Conservation (phyloP, 2,888 invertebrate genomes). For the Cephalotes varians region DNA sequence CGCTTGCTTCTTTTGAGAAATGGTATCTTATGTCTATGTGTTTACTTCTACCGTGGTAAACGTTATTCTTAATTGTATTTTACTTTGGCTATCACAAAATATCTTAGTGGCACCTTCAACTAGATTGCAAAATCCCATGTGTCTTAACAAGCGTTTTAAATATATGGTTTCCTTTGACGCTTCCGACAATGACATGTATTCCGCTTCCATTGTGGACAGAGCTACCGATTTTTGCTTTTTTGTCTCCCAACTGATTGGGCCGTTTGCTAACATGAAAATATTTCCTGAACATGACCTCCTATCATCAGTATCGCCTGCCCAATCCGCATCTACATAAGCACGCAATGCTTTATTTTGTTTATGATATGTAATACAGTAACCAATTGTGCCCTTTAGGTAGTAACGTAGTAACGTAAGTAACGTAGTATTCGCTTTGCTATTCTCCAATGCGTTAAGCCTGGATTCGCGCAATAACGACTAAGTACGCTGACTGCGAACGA, state of each 20-base stretch:
- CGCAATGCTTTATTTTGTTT: neutral
- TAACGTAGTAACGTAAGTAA: too few relatives aligned
- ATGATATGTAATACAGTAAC: conserved; percentile 12
- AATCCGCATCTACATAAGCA: conserved; percentile 33
- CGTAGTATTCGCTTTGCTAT: conserved; percentile 5
- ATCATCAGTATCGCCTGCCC: conserved; percentile 20
- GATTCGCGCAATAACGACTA: conserved; percentile 29
- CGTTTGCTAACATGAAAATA: neutral
- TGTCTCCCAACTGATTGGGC: conserved; percentile 20
- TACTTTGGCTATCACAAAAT: conserved; percentile 38
- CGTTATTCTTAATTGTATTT: conserved; percentile 31
- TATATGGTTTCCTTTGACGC: conserved; percentile 18
- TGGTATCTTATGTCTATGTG: conserved; percentile 29
- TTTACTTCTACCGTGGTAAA: conserved; percentile 32
- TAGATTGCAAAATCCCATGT: neutral
- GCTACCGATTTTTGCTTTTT: conserved; percentile 38
- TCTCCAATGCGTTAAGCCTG: neutral
- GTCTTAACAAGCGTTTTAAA: neutral
- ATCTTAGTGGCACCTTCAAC: neutral
- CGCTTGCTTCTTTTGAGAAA: conserved; percentile 13
- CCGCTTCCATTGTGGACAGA: conserved; percentile 43
- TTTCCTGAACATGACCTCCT: too few relatives aligned
- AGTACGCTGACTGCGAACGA: neutral
- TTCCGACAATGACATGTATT: conserved; percentile 18
- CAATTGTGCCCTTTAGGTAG: neutral